Conservation (phyloP, 2,113 vertebrate genomes). For the Lophius piscatorius region DNA sequence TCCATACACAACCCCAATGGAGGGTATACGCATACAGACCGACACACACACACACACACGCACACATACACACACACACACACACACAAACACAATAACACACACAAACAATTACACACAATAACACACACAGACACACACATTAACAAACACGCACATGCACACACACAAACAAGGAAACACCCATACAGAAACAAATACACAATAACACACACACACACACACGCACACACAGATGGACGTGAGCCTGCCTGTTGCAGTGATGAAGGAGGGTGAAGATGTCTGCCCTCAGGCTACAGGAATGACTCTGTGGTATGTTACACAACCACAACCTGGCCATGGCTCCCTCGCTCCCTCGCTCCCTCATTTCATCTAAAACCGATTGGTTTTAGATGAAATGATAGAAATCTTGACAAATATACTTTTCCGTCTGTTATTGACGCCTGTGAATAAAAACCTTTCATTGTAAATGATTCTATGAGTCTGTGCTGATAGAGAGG, state of each 20-base stretch:
- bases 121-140: slow-evolving; percentile 17
- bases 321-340: slow-evolving; percentile 29
- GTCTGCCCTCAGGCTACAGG: slow-evolving; percentile 43
- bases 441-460: too few relatives aligned
- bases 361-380: too few relatives aligned
- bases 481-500: too few relatives aligned
- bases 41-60: slow-evolving; percentile 29
- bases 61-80: slow-evolving; percentile 9
- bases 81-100: slow-evolving; percentile 12
- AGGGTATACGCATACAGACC: slow-evolving; percentile 64
- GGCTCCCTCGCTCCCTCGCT: slow-evolving; percentile 1
- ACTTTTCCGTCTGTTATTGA: too few relatives aligned
- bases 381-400: too few relatives aligned
- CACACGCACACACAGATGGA: slow-evolving; percentile 15
- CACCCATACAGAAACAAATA: slow-evolving; percentile 18
- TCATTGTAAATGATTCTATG: too few relatives aligned
- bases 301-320: slow-evolving; percentile 55
- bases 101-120: slow-evolving; percentile 10
- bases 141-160: slow-evolving; percentile 1
- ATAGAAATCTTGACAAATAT: background rate
- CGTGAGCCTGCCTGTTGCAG: slow-evolving; percentile 63
- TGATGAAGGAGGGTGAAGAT: slow-evolving; percentile 41
- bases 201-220: slow-evolving; percentile 24
- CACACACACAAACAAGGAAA: slow-evolving; percentile 19
- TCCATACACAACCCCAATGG: slow-evolving; percentile 68